Evolutionary conservation across 1,140 invertebrate genomes (phyloP).

Genomic region (Eulimnadia texana): DNA sequence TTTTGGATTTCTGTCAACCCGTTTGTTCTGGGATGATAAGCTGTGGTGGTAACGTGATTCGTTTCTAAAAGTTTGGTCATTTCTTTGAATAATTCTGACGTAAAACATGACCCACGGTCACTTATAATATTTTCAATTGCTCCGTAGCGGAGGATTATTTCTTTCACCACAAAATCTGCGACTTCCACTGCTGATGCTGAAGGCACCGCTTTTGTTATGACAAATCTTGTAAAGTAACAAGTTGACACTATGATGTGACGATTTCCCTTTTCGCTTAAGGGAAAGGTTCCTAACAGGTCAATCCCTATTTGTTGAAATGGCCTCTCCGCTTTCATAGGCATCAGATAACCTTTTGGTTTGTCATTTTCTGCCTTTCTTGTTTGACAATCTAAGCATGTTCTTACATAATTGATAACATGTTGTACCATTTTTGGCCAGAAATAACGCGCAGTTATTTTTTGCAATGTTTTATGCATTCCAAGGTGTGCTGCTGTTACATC

Average conservation of each 20-base stretch:
- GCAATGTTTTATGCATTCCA: not conserved
- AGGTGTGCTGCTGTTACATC: not conserved
- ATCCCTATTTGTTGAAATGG: not conserved
- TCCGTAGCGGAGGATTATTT: slow-evolving; percentile 21
- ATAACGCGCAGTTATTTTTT: not conserved
- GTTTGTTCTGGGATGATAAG: slow-evolving; percentile 17
- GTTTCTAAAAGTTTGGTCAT: slow-evolving; percentile 12
- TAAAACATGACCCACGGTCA: slow-evolving; percentile 22
- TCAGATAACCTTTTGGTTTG: not conserved
- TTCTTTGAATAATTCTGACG: slow-evolving; percentile 9
- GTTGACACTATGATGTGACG: slow-evolving; percentile 23
- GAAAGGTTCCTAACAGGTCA: not conserved
- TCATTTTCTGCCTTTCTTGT: not conserved
- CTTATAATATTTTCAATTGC: slow-evolving; percentile 18
- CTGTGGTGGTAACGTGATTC: slow-evolving; percentile 6
- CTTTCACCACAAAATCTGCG: slow-evolving; percentile 15
- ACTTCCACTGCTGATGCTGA: not conserved
- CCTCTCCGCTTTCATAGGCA: not conserved
- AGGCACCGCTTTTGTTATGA: slow-evolving; percentile 21
- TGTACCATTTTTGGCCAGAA: not conserved
- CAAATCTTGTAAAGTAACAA: slow-evolving; percentile 24
- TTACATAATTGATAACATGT: not conserved
- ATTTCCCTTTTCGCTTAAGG: too few species aligned
- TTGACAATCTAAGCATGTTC: slow-evolving; percentile 2
- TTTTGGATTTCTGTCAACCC: slow-evolving; percentile 13